phyloP scores from a whole-genome alignment of 2,888 invertebrate species.

The Yponomeuta plumbellus region DNA sequence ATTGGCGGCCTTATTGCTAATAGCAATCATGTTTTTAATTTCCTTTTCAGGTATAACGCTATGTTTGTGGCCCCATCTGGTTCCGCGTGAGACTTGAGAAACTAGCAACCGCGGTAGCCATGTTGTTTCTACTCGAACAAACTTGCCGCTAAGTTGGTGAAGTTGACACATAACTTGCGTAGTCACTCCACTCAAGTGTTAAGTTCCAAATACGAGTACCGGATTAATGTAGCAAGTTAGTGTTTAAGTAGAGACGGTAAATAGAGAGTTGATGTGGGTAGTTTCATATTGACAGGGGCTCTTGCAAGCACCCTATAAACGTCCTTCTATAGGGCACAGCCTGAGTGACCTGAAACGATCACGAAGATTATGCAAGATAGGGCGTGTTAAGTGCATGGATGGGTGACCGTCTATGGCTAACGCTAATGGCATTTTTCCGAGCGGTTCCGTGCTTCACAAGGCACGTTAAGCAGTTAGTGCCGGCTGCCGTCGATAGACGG shows the following conservation, averaged over 20 bases:
- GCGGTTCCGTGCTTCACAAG: too few relatives aligned
- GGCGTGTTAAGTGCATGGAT: too few relatives aligned
- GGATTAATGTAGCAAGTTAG: not conserved
- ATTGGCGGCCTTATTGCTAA: too few relatives aligned
- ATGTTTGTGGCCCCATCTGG: not conserved
- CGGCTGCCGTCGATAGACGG: too few relatives aligned
- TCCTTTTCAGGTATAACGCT: not conserved
- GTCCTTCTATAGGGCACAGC: too few relatives aligned
- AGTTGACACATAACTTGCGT: slow-evolving; percentile 14
- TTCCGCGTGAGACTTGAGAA: not conserved
- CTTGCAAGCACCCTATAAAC: too few relatives aligned
- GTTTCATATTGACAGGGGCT: not conserved
- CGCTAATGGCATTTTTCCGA: too few relatives aligned
- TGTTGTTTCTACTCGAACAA: slow-evolving; percentile 8
- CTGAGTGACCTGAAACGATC: too few relatives aligned
- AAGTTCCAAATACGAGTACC: not conserved
- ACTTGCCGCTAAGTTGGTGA: slow-evolving; percentile 2
- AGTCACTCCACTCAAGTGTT: slow-evolving; percentile 3
- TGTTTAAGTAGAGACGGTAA: not conserved
- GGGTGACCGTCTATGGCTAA: too few relatives aligned
- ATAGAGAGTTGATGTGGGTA: not conserved
- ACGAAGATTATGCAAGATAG: too few relatives aligned
- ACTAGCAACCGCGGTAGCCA: slow-evolving; percentile 5
- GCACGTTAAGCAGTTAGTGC: too few relatives aligned
- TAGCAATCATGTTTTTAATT: too few relatives aligned